Evolutionary conservation across 1,140 invertebrate genomes (phyloP).

Genomic region (Acromyrmex heyeri): DNA sequence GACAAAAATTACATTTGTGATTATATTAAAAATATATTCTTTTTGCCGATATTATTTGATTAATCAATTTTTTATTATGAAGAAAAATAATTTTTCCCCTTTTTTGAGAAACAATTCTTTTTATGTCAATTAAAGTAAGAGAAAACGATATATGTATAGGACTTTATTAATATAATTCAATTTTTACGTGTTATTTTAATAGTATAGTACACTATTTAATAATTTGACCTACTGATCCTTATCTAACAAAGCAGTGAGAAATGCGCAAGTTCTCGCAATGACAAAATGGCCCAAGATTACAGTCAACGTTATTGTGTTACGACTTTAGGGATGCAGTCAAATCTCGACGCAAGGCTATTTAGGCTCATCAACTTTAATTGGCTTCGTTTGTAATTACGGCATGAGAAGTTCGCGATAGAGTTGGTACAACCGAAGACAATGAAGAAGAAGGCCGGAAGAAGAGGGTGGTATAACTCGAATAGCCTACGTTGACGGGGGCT

Average conservation of each 20-base stretch:
- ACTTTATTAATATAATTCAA: not conserved
- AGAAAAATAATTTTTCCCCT: too few relatives aligned
- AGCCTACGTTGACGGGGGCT: conserved; percentile 50
- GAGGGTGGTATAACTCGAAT: conserved; percentile 49
- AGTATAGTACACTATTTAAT: not conserved
- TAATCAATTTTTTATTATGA: too few relatives aligned
- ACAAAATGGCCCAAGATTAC: conserved; percentile 27
- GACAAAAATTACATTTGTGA: too few relatives aligned
- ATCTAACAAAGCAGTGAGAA: not conserved
- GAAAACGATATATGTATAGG: too few relatives aligned
- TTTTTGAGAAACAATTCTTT: too few relatives aligned
- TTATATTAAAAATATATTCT: too few relatives aligned
- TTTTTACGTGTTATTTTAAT: not conserved
- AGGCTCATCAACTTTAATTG: conserved; percentile 75
- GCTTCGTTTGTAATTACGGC: conserved; percentile 73
- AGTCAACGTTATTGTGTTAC: conserved; percentile 60
- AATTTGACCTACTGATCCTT: not conserved
- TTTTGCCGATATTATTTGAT: too few relatives aligned
- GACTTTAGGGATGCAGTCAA: conserved; percentile 60
- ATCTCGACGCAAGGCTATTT: conserved; percentile 67
- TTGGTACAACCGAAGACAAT: conserved; percentile 60
- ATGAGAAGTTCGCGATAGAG: conserved; percentile 1
- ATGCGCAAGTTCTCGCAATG: not conserved
- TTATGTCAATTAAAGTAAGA: too few relatives aligned
- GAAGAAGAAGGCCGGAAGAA: conserved; percentile 40